These are phyloP conservation scores for Ichneumoninae sp. DNA, from an alignment of 2,888 invertebrate genomes.

Conservation along the genomic window DNA sequence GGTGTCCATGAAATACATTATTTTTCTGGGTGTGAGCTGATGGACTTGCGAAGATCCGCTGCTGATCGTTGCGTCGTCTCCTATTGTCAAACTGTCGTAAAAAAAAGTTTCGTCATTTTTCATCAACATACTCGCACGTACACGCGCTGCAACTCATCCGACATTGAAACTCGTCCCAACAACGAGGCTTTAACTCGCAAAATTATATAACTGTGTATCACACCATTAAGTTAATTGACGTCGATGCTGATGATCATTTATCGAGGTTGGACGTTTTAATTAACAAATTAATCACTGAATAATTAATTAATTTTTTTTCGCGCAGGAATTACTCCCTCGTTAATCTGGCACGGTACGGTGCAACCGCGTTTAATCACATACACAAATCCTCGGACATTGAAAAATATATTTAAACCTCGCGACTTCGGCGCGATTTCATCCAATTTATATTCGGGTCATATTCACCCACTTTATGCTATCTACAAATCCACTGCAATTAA, in stretches of 20 bases:
- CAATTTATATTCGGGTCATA: background rate
- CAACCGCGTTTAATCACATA: background rate
- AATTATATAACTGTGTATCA: background rate
- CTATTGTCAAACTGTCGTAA: background rate
- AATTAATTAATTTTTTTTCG: slow-evolving; percentile 3
- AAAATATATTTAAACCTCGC: background rate
- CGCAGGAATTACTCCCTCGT: background rate
- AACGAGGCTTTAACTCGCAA: background rate
- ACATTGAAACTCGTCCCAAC: background rate
- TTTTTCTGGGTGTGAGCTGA: no score
- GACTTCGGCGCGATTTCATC: background rate
- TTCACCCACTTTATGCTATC: background rate
- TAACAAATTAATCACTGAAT: background rate
- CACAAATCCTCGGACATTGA: background rate
- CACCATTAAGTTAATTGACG: background rate
- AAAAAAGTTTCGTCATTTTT: background rate
- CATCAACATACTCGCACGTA: background rate
- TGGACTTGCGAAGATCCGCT: no score
- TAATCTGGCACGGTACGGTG: background rate
- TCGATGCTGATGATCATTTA: background rate
- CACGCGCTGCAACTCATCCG: background rate
- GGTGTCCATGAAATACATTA: no score
- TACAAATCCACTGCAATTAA: background rate
- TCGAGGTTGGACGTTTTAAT: background rate
- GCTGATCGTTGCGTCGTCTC: background rate